Conservation (phyloP, 1,140 invertebrate species). For the Drosophila yakuba region DNA sequence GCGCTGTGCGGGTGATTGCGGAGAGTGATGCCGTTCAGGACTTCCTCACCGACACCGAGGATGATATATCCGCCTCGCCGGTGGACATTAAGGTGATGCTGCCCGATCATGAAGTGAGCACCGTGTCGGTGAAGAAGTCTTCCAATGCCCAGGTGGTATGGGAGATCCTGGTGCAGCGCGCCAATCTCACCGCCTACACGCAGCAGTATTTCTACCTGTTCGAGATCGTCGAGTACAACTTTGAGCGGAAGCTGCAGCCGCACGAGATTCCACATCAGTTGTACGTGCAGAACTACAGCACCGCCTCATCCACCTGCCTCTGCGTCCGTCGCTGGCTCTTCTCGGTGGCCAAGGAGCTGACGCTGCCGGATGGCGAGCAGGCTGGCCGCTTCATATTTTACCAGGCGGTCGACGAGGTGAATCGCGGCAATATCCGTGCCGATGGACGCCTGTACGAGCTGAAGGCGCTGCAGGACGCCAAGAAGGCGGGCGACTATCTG, state of each 20-base stretch:
- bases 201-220: slow-evolving; percentile 98
- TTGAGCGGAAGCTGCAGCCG: slow-evolving; percentile 96
- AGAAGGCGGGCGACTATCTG: slow-evolving; percentile 95
- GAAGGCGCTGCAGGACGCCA: slow-evolving; percentile 96
- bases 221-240: slow-evolving; percentile 99
- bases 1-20: slow-evolving; percentile 98
- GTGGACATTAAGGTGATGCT: slow-evolving; percentile 96
- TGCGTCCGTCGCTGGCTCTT: slow-evolving; percentile 97
- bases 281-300: slow-evolving; percentile 99
- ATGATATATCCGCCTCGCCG: slow-evolving; percentile 93
- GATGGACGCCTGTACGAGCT: slow-evolving; percentile 96
- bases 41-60: slow-evolving; percentile 96
- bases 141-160: slow-evolving; percentile 96
- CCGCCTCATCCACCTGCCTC: slow-evolving; percentile 98
- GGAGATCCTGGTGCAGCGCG: slow-evolving; percentile 94
- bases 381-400: slow-evolving; percentile 92
- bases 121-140: slow-evolving; percentile 95
- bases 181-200: slow-evolving; percentile 91
- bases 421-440: slow-evolving; percentile 95
- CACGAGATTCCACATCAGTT: slow-evolving; percentile 98
- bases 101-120: slow-evolving; percentile 94
- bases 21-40: slow-evolving; percentile 99
- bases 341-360: slow-evolving; percentile 90
- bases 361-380: slow-evolving; percentile 87
- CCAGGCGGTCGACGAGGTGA: slow-evolving; percentile 97